phyloP scores from a whole-genome alignment of 2,797 vertebrate species.

The Discoglossus pictus region DNA sequence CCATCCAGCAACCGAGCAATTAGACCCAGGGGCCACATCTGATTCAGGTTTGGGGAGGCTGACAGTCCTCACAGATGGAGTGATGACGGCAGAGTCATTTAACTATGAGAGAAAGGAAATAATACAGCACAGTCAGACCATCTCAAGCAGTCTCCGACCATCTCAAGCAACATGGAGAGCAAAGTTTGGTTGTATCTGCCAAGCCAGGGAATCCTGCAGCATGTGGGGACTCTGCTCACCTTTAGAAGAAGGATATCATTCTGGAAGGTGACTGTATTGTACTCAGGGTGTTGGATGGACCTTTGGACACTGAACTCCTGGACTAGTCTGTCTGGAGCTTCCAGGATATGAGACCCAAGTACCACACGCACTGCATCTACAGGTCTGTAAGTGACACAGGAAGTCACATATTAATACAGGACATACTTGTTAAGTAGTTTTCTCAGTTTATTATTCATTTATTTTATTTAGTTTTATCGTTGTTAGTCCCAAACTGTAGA shows the following conservation, averaged over 20 bases:
- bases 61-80: constrained; percentile 37
- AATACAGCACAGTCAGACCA: rapidly evolving
- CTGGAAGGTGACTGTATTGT: constrained; percentile 24
- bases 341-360: constrained; percentile 50
- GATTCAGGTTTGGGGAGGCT: neutral
- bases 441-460: neutral
- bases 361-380: constrained; percentile 43
- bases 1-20: constrained; percentile 55
- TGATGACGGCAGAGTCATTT: constrained; percentile 48
- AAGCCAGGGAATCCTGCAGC: too few species aligned
- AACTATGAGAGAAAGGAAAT: constrained; percentile 29
- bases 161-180: too few species aligned
- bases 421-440: too few species aligned
- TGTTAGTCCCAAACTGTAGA: too few species aligned
- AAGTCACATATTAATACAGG: too few species aligned
- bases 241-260: constrained; percentile 56
- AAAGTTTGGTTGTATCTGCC: too few species aligned
- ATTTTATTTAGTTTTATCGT: neutral
- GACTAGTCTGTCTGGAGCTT: constrained; percentile 5
- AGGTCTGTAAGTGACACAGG: constrained; percentile 5
- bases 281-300: constrained; percentile 45
- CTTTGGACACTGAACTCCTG: constrained; percentile 42
- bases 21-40: neutral
- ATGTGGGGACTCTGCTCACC: constrained; percentile 38
- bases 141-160: neutral